Conservation (phyloP, 2,113 vertebrate genomes). For the Picathartes gymnocephalus region DNA sequence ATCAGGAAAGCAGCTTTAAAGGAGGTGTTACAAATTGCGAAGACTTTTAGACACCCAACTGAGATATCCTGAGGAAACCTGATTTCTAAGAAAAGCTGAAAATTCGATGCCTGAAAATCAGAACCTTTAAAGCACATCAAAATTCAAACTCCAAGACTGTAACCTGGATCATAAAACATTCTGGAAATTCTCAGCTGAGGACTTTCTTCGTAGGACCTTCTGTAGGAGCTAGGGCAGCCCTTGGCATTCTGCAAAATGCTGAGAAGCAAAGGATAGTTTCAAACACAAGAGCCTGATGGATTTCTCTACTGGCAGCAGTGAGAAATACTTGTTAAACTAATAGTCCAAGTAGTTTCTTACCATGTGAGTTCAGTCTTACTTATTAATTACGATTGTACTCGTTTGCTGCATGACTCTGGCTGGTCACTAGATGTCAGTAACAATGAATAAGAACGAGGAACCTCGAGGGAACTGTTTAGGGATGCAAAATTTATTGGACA, state of each 20-base stretch:
- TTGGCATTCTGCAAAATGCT: background rate
- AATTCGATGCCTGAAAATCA: background rate
- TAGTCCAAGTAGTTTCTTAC: background rate
- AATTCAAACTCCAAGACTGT: background rate
- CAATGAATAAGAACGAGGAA: background rate
- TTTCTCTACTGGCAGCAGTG: background rate
- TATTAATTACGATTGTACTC: background rate
- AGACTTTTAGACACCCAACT: background rate
- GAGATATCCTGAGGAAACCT: background rate
- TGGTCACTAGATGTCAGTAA: slow-evolving; percentile 50
- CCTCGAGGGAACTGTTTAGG: background rate
- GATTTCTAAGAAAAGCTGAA: background rate
- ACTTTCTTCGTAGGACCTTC: background rate
- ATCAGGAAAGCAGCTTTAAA: background rate
- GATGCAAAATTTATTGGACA: background rate
- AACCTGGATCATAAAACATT: background rate
- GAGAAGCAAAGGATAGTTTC: background rate
- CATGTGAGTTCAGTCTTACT: background rate
- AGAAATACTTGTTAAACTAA: background rate
- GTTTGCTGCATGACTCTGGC: background rate
- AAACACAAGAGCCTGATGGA: background rate
- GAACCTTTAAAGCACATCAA: background rate
- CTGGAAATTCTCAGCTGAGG: background rate
- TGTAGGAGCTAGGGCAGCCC: background rate
- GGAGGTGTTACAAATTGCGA: background rate